Evolutionary conservation across 2,888 invertebrate species (phyloP).

Genomic region (Sarcophaga carnaria): DNA sequence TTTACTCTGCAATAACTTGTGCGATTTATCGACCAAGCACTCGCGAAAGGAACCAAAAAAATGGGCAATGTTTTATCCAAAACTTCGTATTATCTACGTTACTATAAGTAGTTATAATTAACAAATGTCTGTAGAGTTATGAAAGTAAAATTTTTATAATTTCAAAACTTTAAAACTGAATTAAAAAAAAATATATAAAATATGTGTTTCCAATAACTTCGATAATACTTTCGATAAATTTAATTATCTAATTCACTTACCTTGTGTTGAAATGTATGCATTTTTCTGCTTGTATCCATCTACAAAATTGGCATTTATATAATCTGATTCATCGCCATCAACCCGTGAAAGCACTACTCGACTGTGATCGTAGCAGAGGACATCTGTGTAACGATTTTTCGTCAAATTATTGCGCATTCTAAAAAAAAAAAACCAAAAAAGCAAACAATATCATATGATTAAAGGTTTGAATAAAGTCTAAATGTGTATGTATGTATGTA

Average conservation of each 20-base stretch:
- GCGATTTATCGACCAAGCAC: too few relatives aligned
- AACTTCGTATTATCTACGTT: too few relatives aligned
- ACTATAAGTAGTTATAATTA: too few relatives aligned
- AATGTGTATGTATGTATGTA: background rate
- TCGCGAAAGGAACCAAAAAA: too few relatives aligned
- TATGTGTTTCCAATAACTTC: too few relatives aligned
- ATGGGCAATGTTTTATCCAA: too few relatives aligned
- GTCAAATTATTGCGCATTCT: conserved; percentile 87
- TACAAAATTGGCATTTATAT: conserved; percentile 98
- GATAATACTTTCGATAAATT: background rate
- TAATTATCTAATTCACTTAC: conserved; percentile 81
- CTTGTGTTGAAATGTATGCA: conserved; percentile 99
- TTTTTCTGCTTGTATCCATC: conserved; percentile 99
- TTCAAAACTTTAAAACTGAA: too few relatives aligned
- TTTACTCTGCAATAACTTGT: too few relatives aligned
- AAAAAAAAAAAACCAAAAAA: conserved; percentile 69
- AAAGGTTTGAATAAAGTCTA: background rate
- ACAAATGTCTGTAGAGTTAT: too few relatives aligned
- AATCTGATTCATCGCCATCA: conserved; percentile 92
- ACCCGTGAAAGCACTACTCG: conserved; percentile 92
- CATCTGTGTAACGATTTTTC: conserved; percentile 97
- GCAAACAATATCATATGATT: background rate
- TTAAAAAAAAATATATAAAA: too few relatives aligned
- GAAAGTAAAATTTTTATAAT: too few relatives aligned
- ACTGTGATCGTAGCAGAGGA: conserved; percentile 97